Evolutionary conservation across 2,888 invertebrate genomes (phyloP).

Genomic region (Achlya flavicornis): DNA sequence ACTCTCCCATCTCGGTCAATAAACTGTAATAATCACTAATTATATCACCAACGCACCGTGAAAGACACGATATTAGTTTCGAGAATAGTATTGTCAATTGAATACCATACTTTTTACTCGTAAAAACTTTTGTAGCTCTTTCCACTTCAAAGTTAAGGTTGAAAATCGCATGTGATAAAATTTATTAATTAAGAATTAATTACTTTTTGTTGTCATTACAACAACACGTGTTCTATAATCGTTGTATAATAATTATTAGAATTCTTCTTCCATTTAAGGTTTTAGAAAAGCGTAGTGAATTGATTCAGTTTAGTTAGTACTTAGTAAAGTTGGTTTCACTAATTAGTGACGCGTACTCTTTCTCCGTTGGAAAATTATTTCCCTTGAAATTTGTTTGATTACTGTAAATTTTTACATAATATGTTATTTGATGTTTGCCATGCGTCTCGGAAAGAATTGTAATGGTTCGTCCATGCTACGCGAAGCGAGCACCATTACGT

Average conservation of each 20-base stretch:
- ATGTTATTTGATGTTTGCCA: too few species aligned
- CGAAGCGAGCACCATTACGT: too few species aligned
- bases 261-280: neutral
- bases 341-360: too few species aligned
- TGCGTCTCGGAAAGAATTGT: too few species aligned
- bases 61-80: conserved; percentile 17
- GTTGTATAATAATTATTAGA: neutral
- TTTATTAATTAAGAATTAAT: neutral
- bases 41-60: conserved; percentile 29
- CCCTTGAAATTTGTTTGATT: too few species aligned
- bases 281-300: conserved; percentile 3
- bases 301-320: neutral
- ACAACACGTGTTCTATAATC: neutral
- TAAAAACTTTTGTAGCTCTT: neutral
- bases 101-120: conserved; percentile 6
- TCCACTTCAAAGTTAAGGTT: neutral
- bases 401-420: too few species aligned
- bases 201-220: neutral
- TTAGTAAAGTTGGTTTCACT: too few species aligned
- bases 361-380: too few species aligned
- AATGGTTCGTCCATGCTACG: too few species aligned
- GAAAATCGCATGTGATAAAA: neutral
- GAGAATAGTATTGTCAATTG: conserved; percentile 9
- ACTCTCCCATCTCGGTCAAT: conserved; percentile 20
- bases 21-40: conserved; percentile 19